Percentiles rank a stretch among this genome's conserved stretches.
Evolutionary conservation across 1,140 invertebrate genomes (phyloP).

Genomic region (Heliconius congener): DNA sequence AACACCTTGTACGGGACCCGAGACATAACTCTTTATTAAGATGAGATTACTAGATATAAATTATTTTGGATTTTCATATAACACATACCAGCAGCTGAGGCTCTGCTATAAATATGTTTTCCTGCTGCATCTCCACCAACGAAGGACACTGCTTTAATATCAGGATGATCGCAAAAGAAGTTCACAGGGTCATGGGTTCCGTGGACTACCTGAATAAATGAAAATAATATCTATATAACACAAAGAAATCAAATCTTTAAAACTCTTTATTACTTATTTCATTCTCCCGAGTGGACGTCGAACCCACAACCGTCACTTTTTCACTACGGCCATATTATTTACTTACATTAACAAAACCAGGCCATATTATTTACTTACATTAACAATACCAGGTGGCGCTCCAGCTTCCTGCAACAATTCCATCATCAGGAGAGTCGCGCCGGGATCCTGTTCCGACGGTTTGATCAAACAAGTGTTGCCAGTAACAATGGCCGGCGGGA

Average conservation of each 20-base stretch:
- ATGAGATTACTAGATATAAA: not conserved
- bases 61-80: not conserved
- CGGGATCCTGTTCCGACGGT: constrained; percentile 98
- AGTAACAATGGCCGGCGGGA: constrained; percentile 95
- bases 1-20: too few species aligned
- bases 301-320: not conserved
- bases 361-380: constrained; percentile 77
- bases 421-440: constrained; percentile 96
- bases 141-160: constrained; percentile 98
- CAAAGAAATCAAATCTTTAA: not conserved
- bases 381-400: constrained; percentile 95
- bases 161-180: constrained; percentile 98
- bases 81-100: constrained; percentile 85
- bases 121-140: constrained; percentile 98
- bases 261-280: too few species aligned
- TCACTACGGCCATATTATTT: too few species aligned
- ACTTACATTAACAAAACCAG: too few species aligned
- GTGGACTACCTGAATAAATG: constrained; percentile 88
- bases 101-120: constrained; percentile 97
- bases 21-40: too few species aligned
- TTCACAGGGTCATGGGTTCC: constrained; percentile 96
- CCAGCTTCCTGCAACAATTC: constrained; percentile 95
- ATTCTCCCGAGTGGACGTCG: not conserved
- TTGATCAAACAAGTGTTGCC: constrained; percentile 91
- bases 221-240: not conserved